These are phyloP conservation scores for Tokudaia muenninki DNA, from an alignment of 2,797 vertebrate genomes.

Conservation along the genomic window DNA sequence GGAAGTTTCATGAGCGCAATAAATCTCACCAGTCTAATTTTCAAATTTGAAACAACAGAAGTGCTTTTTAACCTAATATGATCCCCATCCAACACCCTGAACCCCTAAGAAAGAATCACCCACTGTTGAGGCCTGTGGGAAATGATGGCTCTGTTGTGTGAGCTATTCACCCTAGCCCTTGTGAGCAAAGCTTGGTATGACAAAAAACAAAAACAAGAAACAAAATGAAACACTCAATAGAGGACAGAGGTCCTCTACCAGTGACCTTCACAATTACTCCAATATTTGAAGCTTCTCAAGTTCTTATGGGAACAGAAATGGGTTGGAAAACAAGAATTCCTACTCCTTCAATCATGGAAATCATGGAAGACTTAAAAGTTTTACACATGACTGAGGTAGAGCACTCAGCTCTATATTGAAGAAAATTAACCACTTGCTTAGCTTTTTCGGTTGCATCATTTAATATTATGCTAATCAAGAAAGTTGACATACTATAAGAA, in stretches of 20 bases:
- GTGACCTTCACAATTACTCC: not conserved
- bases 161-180: not conserved
- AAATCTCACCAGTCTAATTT: slow-evolving; percentile 74
- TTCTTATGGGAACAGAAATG: slow-evolving; percentile 38
- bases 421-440: not conserved
- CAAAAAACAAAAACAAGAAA: not conserved
- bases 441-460: not conserved
- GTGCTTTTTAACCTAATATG: slow-evolving; percentile 70
- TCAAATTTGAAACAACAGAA: slow-evolving; percentile 70
- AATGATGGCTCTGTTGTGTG: not conserved
- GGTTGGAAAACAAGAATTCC: slow-evolving; percentile 29
- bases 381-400: not conserved
- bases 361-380: not conserved
- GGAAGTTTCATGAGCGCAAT: slow-evolving; percentile 72
- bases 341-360: slow-evolving; percentile 39
- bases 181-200: not conserved
- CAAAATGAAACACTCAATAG: not conserved
- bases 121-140: slow-evolving; percentile 54
- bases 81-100: slow-evolving; percentile 15
- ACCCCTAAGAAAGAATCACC: slow-evolving; percentile 57
- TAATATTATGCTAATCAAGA: not conserved
- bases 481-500: not conserved
- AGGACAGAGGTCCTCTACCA: not conserved
- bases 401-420: no score
- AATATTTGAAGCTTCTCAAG: slow-evolving; percentile 8